phyloP scores from a whole-genome alignment of 2,888 invertebrate species.

The Abrostola tripartita region DNA sequence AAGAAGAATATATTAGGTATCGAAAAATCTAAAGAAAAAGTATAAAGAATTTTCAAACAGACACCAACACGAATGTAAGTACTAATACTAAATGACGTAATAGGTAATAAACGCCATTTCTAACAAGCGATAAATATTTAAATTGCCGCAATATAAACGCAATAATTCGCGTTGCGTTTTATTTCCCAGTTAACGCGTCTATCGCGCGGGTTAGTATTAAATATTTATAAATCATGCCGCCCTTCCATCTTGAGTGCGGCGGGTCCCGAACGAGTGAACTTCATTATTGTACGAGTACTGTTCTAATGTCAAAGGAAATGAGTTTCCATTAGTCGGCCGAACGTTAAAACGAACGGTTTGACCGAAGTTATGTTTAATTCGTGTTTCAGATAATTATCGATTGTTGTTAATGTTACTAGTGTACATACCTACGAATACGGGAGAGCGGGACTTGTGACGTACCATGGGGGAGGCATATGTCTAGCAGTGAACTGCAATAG shows the following conservation, averaged over 20 bases:
- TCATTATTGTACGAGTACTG: conserved; percentile 54
- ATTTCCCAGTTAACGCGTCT: conserved; percentile 43
- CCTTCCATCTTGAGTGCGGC: conserved; percentile 22
- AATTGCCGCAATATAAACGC: conserved; percentile 37
- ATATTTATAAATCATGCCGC: conserved; percentile 44
- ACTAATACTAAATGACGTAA: neutral
- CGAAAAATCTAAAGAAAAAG: too few relatives aligned
- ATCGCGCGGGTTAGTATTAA: conserved; percentile 40
- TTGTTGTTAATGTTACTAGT: neutral
- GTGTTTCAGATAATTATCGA: neutral
- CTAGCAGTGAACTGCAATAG: too few relatives aligned
- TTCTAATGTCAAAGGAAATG: conserved; percentile 54
- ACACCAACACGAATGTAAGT: neutral
- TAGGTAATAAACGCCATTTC: neutral
- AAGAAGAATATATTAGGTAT: too few relatives aligned
- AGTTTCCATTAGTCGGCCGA: conserved; percentile 55
- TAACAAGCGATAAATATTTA: conserved; percentile 26
- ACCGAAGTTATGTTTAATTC: neutral
- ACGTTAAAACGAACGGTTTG: conserved; percentile 28
- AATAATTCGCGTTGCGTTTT: conserved; percentile 34
- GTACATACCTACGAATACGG: neutral
- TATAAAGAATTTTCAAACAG: too few relatives aligned
- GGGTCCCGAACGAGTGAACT: conserved; percentile 35
- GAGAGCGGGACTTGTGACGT: too few relatives aligned
- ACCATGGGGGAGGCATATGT: too few relatives aligned